Conservation (phyloP, 2,888 invertebrate genomes). For the Melinaea menophilus region DNA sequence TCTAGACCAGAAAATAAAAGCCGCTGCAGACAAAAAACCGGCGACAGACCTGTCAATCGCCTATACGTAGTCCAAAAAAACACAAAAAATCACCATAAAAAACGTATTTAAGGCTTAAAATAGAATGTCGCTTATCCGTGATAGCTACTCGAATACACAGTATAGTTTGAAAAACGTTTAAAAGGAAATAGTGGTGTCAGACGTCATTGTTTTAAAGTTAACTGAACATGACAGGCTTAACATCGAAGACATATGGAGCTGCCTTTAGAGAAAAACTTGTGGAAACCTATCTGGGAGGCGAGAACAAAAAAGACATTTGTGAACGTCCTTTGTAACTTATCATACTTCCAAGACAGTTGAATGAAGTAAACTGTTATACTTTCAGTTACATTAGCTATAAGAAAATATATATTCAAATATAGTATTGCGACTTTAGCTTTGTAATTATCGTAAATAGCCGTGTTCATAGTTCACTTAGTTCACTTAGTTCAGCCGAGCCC, state of each 20-base stretch:
- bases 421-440: constrained; percentile 19
- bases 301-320: constrained; percentile 6
- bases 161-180: constrained; percentile 37
- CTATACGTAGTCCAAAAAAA: constrained; percentile 32
- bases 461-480: constrained; percentile 11
- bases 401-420: constrained; percentile 16
- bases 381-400: background rate
- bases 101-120: constrained; percentile 55
- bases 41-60: constrained; percentile 57
- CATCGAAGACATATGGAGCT: constrained; percentile 19
- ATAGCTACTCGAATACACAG: constrained; percentile 50
- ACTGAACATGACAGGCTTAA: constrained; percentile 26
- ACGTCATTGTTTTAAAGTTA: constrained; percentile 27
- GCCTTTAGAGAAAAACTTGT: constrained; percentile 17
- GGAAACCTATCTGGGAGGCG: constrained; percentile 14
- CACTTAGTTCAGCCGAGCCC: constrained; percentile 18
- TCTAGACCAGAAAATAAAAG: constrained; percentile 49
- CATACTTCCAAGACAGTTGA: background rate
- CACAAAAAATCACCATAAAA: constrained; percentile 39
- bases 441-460: constrained; percentile 26
- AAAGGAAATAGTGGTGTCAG: constrained; percentile 30
- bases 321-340: background rate
- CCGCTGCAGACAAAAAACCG: constrained; percentile 41
- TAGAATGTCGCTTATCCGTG: constrained; percentile 44
- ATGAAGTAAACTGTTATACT: background rate